These are phyloP conservation scores for Drosophila parvula DNA, from an alignment of 1,140 invertebrate species.

Conservation along the genomic window DNA sequence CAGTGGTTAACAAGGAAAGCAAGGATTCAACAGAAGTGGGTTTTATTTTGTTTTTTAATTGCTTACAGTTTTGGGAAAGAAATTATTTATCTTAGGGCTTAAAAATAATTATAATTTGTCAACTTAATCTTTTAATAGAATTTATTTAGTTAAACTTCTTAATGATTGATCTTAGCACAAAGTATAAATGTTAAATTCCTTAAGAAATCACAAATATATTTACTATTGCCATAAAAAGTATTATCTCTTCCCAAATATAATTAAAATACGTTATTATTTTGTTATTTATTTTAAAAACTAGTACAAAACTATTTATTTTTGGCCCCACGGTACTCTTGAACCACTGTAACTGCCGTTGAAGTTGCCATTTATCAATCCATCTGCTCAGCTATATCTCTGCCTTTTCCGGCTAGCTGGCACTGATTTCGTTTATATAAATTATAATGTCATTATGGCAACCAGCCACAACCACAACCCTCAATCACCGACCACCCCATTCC, in stretches of 20 bases:
- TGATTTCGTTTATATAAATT: slow-evolving; percentile 83
- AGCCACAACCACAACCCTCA: slow-evolving; percentile 55
- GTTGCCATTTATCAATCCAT: slow-evolving; percentile 76
- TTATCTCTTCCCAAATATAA: background rate
- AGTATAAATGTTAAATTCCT: too few relatives aligned
- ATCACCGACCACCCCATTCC: slow-evolving; percentile 20
- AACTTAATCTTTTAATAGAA: background rate
- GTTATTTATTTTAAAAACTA: background rate
- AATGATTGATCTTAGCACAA: too few relatives aligned
- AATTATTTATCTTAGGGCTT: background rate
- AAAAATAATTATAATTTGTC: background rate
- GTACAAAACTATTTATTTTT: background rate
- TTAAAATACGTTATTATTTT: background rate
- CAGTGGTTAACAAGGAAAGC: slow-evolving; percentile 9
- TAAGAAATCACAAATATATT: too few relatives aligned
- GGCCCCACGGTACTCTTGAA: background rate
- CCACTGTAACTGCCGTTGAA: slow-evolving; percentile 47
- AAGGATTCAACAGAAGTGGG: background rate
- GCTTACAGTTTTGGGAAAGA: too few relatives aligned
- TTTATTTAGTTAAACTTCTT: background rate
- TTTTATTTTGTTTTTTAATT: background rate
- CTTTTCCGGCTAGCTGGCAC: slow-evolving; percentile 43
- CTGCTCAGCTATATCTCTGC: slow-evolving; percentile 32
- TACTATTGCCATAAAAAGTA: background rate
- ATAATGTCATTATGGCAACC: slow-evolving; percentile 83